Conservation (phyloP, 2,113 vertebrate genomes). For the Lamprologus ornatipinnis region DNA sequence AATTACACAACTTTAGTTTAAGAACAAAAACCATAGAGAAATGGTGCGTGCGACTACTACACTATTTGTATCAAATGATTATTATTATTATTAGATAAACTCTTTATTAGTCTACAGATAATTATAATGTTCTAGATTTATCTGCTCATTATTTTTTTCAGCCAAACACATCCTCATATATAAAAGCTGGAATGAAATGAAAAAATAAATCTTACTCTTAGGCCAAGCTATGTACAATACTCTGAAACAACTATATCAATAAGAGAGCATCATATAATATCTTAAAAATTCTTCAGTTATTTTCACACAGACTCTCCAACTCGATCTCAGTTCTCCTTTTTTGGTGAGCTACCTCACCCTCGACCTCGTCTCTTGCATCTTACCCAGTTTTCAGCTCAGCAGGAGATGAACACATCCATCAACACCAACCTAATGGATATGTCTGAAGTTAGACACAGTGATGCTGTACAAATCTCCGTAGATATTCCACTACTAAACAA, state of each 20-base stretch:
- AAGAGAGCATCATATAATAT: neutral
- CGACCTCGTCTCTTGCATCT: neutral
- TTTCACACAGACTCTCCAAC: neutral
- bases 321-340: neutral
- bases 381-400: neutral
- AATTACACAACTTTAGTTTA: neutral
- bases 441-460: neutral
- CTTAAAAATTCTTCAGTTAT: neutral
- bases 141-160: neutral
- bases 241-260: neutral
- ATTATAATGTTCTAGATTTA: neutral
- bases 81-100: neutral
- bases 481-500: neutral
- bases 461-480: neutral
- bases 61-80: neutral
- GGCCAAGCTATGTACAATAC: neutral
- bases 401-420: neutral
- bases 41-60: accelerated
- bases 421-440: neutral
- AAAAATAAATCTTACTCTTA: neutral
- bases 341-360: neutral
- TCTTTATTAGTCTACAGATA: neutral
- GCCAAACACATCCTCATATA: neutral
- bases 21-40: neutral
- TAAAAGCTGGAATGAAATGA: neutral